Evolutionary conservation across 2,888 invertebrate genomes (phyloP).

Genomic region (Adineta ricciae): DNA sequence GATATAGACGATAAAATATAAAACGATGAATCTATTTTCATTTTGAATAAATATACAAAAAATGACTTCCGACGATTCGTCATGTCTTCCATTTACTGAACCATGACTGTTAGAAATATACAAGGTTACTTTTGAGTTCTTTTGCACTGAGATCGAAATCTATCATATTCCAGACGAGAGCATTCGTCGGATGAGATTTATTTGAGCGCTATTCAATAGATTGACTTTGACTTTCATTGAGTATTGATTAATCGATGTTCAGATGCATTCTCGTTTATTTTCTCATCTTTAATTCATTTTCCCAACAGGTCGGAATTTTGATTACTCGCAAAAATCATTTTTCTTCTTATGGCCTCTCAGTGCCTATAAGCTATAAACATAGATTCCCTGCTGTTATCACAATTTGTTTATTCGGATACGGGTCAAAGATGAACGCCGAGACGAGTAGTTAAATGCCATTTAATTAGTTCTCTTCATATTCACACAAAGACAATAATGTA

Average conservation of each 20-base stretch:
- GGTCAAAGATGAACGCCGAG: neutral
- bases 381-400: neutral
- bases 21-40: neutral
- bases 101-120: neutral
- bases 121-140: neutral
- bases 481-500: neutral
- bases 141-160: neutral
- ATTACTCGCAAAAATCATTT: neutral
- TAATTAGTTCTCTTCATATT: neutral
- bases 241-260: neutral
- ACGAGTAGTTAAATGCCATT: neutral
- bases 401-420: neutral
- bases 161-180: too few species aligned
- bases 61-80: neutral
- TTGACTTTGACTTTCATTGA: neutral
- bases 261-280: too few species aligned
- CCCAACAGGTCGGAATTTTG: neutral
- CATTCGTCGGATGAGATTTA: too few species aligned
- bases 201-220: too few species aligned
- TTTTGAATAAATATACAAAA: neutral
- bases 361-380: neutral
- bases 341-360: neutral
- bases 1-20: neutral
- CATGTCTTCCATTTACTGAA: neutral
- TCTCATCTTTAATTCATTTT: conserved; percentile 7